Base-by-base conservation (phyloP, 2,113 vertebrate genomes). In the Syngnathus floridae region DNA sequence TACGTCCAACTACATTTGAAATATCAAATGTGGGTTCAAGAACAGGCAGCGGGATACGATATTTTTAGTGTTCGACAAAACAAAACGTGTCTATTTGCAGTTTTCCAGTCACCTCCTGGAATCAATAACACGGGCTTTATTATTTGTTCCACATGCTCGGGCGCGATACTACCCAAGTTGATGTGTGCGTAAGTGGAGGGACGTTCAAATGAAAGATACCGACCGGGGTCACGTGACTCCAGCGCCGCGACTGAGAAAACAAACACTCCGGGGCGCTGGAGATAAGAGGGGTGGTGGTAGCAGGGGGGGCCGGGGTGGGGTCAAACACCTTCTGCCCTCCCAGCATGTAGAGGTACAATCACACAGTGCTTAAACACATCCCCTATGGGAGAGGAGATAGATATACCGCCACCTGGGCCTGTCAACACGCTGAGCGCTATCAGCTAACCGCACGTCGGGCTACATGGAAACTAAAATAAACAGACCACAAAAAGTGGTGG, bases 321-420 rank as follows among this genome's bases (percentile, higher is more conserved):
- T 86, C 75, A 67, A 55, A 74, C 72, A 65, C 74, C 71, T 73
- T 71, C 61, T 49, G 66, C 70, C 62, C 72, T 51, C 37, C 61
- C 1, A 1, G 1, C 64, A 55, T 36, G 61, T 46, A 71, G 35
- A 60, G 45, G 66, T 26, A 49, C 26, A 69, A 60, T 62, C 22
- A 59, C 55, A 31, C 49, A 66, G 59, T 45, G 31, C 60, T 57
- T 68, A 75, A 82, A 81, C 86, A 83, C 70, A 60, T 56, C 65
- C 81, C 70, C 70, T 55, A 17, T 16, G 64, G 68, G 73, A 74
- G 67, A 56, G 31, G 48, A 38, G 54, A 55, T 17, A 80, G 86
- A 89, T 88, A 87, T 83, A 85, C 80, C 82, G 46, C 66, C 86
- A 88, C 84, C 85, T 89, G 87, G 84, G 64, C 58, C 76, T 66